These are phyloP conservation scores for Cosmorhoe ocellata DNA, from an alignment of 2,888 invertebrate species.

Conservation along the genomic window DNA sequence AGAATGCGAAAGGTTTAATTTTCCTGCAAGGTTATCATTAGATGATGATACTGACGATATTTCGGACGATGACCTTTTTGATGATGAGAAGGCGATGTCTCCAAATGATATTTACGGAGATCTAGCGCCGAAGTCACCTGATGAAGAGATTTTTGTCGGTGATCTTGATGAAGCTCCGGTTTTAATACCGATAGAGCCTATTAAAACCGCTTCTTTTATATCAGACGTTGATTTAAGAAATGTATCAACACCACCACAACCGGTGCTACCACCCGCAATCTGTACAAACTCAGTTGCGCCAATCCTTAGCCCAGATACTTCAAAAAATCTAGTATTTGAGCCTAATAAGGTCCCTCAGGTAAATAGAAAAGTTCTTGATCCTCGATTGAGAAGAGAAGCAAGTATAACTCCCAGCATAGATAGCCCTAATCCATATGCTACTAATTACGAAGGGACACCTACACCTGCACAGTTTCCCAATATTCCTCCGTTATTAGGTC, in stretches of 20 bases:
- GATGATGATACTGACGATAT: slow-evolving; percentile 49
- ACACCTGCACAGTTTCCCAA: slow-evolving; percentile 36
- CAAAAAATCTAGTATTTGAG: slow-evolving; percentile 25
- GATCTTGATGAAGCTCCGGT: slow-evolving; percentile 47
- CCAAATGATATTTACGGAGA: slow-evolving; percentile 52
- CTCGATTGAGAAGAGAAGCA: slow-evolving; percentile 57
- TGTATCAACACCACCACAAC: slow-evolving; percentile 24
- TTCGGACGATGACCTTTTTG: slow-evolving; percentile 55
- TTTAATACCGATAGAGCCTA: slow-evolving; percentile 69
- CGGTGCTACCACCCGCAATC: neutral
- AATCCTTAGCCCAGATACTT: slow-evolving; percentile 11
- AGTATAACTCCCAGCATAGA: slow-evolving; percentile 33
- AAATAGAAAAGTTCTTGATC: slow-evolving; percentile 45
- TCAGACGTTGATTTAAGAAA: slow-evolving; percentile 69
- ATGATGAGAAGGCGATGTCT: slow-evolving; percentile 36
- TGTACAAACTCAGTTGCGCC: neutral
- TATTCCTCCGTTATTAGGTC: slow-evolving; percentile 26
- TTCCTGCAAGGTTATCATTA: slow-evolving; percentile 53
- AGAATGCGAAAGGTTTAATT: slow-evolving; percentile 74
- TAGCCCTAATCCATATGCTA: slow-evolving; percentile 39
- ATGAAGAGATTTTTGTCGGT: slow-evolving; percentile 50
- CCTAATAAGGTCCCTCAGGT: slow-evolving; percentile 25
- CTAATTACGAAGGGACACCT: slow-evolving; percentile 41
- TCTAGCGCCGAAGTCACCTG: slow-evolving; percentile 71
- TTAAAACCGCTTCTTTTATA: slow-evolving; percentile 42